Evolutionary conservation across 2,888 invertebrate species (phyloP).

Genomic region (Quadroppia sp.): DNA sequence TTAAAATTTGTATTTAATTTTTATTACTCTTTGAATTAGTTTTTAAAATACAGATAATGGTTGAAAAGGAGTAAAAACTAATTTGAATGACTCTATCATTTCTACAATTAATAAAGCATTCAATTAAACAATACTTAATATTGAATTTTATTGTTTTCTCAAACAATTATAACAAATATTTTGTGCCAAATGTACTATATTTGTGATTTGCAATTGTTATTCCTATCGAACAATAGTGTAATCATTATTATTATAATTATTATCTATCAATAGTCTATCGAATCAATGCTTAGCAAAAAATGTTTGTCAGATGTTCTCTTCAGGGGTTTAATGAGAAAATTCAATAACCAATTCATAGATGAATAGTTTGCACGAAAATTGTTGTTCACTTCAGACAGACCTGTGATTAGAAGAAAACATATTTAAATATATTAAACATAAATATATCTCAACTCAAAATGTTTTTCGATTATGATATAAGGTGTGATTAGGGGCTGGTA

Average conservation of each 20-base stretch:
- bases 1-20: neutral
- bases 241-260: neutral
- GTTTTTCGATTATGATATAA: neutral
- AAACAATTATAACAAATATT: too few species aligned
- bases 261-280: neutral
- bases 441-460: too few species aligned
- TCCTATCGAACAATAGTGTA: neutral
- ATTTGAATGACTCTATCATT: too few species aligned
- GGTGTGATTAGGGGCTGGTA: neutral
- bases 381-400: neutral
- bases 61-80: too few species aligned
- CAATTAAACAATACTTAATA: too few species aligned
- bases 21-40: neutral
- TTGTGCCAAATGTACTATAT: too few species aligned
- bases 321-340: too few species aligned
- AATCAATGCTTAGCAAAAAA: neutral
- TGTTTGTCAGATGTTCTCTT: neutral
- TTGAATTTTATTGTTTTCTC: too few species aligned
- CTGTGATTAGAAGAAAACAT: neutral
- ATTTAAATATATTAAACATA: too few species aligned
- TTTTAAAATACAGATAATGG: too few species aligned
- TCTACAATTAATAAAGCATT: too few species aligned
- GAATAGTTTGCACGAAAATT: neutral
- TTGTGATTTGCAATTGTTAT: neutral
- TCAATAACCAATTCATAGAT: neutral